Evolutionary conservation across 2,113 vertebrate species (phyloP), one percentile per base, ranked within the genome.

Genomic region (Periophthalmodon schlosseri): DNA sequence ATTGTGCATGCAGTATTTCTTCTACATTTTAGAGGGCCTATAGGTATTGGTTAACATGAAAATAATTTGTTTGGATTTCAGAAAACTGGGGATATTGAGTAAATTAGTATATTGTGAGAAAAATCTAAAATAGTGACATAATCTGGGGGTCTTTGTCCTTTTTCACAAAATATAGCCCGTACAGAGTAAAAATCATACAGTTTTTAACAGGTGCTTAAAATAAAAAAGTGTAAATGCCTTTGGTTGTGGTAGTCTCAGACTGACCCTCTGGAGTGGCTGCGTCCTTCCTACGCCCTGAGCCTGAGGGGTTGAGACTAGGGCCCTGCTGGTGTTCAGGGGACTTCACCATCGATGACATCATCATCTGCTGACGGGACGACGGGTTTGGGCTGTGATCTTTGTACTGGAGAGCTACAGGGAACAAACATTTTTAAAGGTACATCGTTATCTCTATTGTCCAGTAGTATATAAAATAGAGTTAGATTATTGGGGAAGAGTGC

Each of bases 301-400:
- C 96, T 5, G 96, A 95, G 0, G 97, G 94, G 34, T 94, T 94
- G 2, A 99, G 89, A 70, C 88, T 90, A 0, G 96, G 95, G 52
- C 94, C 96, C 78, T 96, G 95, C 91, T 99, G 97, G 86, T 99
- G 98, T 87, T 98, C 98, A 0, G 98, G 98, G 0, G 98, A 99
- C 83, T 97, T 96, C 70, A 98, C 97, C 68, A 99, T 95, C 76
- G 96, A 94, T 7, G 97, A 96, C 96, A 99, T 97, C 80, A 98
- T 95, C 63, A 99, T 96, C 94, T 99, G 98, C 93, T 99, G 98
- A 74, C 97, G 93, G 10, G 95, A 94, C 13, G 96, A 85, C 75
- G 96, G 95, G 2, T 95, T 96, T 9, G 96, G 93, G 79, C 94
- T 93, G 47, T 97, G 96, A 70, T 99, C 97, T 89, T 99, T 98